Evolutionary conservation across 2,113 vertebrate species (phyloP), one percentile per base, ranked within the genome.

Genomic region (Vombatus ursinus): DNA sequence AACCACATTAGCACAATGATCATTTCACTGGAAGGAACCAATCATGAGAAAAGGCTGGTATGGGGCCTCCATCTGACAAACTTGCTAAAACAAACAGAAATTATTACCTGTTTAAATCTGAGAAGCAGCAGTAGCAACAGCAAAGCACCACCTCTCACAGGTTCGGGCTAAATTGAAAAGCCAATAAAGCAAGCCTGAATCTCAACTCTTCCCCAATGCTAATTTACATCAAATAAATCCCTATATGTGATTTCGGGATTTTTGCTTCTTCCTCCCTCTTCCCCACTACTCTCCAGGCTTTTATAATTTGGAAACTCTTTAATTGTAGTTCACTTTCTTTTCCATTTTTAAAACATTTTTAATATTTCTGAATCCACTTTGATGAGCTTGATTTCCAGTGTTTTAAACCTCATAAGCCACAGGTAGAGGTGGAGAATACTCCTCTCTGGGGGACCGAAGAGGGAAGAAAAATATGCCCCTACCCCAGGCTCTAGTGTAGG

Each of bases 1-100:
- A 97, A 68, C 11, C 49, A 93, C 89, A 14, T 94, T 98, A 96
- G 50, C 48, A 92, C 97, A 98, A 97, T 93, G 94, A 51, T 95
- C 92, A 50, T 8, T 77, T 97, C 95, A 28, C 91, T 95, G 26
- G 25, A 92, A 91, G 90, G 93, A 25, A 44, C 93, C 49, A 26
- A 84, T 44, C 68, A 44, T 44, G 68, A 84, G 93, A 24, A 95
- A 19, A 14, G 1, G 37, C 61, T 95, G 90, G 91, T 31, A 77
- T 25, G 52, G 94, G 2, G 50, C 52, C 44, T 77, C 37, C 51
- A 37, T 61, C 49, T 94, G 90, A 95, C 92, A 90, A 96, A 44
- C 50, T 93, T 98, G 44, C 51, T 95, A 52, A 31, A 90, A 52
- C 97, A 24, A 19, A 96, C 89, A 90, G 53, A 84, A 57, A 90